A percentile compares a stretch with the other conserved stretches of the same genome.
Evolutionary conservation across 2,113 vertebrate genomes (phyloP).

Genomic region (Reinhardtius hippoglossoides): DNA sequence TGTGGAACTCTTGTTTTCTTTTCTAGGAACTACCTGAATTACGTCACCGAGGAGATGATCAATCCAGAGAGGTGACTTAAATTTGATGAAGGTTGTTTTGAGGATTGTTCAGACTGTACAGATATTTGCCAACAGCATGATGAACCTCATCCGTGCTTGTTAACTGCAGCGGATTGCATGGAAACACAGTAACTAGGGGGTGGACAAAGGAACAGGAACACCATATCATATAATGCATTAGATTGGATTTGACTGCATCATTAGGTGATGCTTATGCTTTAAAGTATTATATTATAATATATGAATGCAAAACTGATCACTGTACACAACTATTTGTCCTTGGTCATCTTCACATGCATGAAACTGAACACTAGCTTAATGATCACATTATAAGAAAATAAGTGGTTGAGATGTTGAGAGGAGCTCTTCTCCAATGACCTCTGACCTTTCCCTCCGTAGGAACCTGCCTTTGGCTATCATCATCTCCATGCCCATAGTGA

Average conservation of each 20-base stretch:
- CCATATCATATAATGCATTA: too few relatives aligned
- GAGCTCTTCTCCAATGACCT: slow-evolving; percentile 8
- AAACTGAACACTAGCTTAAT: background rate
- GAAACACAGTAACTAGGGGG: too few relatives aligned
- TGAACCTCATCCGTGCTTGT: too few relatives aligned
- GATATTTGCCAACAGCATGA: too few relatives aligned
- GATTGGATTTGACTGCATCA: too few relatives aligned
- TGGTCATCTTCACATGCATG: slow-evolving; percentile 2
- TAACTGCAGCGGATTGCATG: background rate
- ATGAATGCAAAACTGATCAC: too few relatives aligned
- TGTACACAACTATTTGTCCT: background rate
- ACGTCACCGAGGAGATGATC: slow-evolving; percentile 84
- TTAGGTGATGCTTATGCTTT: background rate
- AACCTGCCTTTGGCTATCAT: slow-evolving; percentile 82
- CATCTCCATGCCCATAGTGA: slow-evolving; percentile 83
- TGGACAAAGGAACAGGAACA: too few relatives aligned
- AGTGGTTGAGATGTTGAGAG: too few relatives aligned
- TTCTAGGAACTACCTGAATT: slow-evolving; percentile 83
- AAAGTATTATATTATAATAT: too few relatives aligned
- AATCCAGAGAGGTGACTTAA: slow-evolving; percentile 82
- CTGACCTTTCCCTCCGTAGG: slow-evolving; percentile 28
- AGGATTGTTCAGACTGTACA: too few relatives aligned
- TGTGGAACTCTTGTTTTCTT: background rate
- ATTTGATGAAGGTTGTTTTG: slow-evolving; percentile 55
- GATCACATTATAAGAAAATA: too few relatives aligned